Percentiles rank a stretch among this genome's conserved stretches.
phyloP scores from a whole-genome alignment of 2,888 invertebrate genomes.

The Eristalis arbustorum region DNA sequence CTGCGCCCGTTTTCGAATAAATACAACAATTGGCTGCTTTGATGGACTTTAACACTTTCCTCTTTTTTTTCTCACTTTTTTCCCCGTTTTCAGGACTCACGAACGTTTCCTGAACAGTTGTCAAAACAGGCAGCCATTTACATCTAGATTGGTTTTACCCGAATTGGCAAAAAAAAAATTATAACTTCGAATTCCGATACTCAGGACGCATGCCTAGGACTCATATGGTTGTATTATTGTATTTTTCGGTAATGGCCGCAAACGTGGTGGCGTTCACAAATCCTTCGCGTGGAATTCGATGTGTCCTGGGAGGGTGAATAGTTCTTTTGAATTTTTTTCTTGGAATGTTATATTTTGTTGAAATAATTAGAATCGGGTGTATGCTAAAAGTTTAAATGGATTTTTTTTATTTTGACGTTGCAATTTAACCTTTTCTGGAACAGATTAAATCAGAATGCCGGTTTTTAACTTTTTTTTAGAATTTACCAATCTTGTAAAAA shows the following conservation, averaged over 20 bases:
- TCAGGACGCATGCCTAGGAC: constrained; percentile 66
- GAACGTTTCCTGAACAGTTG: constrained; percentile 72
- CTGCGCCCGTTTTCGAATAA: constrained; percentile 67
- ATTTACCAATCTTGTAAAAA: too few relatives aligned
- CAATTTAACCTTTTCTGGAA: too few relatives aligned
- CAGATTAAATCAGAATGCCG: too few relatives aligned
- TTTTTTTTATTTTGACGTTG: background rate
- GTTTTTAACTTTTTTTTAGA: too few relatives aligned
- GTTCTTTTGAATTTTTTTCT: too few relatives aligned
- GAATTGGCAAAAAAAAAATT: constrained; percentile 60
- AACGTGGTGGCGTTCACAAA: constrained; percentile 50
- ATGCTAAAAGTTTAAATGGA: too few relatives aligned
- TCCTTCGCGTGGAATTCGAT: constrained; percentile 57
- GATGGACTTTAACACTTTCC: constrained; percentile 15
- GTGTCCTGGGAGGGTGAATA: constrained; percentile 36
- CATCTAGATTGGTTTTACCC: constrained; percentile 67
- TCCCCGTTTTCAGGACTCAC: constrained; percentile 64
- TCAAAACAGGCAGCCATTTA: constrained; percentile 74
- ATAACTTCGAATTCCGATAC: constrained; percentile 65
- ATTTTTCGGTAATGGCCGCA: constrained; percentile 61
- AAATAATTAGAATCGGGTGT: background rate
- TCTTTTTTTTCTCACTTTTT: constrained; percentile 40
- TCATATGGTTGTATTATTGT: constrained; percentile 69
- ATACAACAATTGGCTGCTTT: constrained; percentile 55
- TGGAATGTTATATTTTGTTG: background rate